These are phyloP conservation scores for Pinna nobilis DNA, from an alignment of 1,140 invertebrate genomes.

Conservation along the genomic window DNA sequence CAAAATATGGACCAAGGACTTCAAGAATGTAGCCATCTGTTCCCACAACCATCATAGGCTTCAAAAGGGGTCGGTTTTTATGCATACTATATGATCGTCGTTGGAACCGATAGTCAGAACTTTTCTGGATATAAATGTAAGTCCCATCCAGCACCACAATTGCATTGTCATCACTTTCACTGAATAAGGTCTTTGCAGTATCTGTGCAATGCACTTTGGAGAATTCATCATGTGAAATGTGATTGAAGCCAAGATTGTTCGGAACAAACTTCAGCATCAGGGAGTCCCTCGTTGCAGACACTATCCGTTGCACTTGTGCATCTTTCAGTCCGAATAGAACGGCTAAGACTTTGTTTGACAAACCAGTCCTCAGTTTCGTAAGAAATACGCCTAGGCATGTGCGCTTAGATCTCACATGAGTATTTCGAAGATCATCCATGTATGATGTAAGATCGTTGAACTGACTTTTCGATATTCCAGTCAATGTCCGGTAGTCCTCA, in stretches of 20 bases:
- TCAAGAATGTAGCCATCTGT: constrained; percentile 18
- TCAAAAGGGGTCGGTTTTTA: constrained; percentile 22
- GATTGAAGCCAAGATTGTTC: no score
- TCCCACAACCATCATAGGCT: constrained; percentile 19
- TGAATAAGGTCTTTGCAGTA: no score
- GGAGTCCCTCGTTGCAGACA: no score
- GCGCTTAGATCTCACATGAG: background rate
- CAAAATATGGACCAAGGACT: constrained; percentile 15
- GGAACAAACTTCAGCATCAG: no score
- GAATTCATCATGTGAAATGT: background rate
- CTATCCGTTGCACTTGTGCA: no score
- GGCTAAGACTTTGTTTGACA: constrained; percentile 8
- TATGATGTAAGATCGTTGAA: constrained; percentile 1
- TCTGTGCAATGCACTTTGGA: no score
- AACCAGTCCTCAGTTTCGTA: constrained; percentile 5
- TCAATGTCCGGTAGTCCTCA: constrained; percentile 2
- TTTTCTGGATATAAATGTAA: constrained; percentile 24
- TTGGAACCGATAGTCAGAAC: background rate
- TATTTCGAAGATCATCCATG: background rate
- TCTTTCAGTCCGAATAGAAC: constrained; percentile 11
- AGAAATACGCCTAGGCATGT: constrained; percentile 26
- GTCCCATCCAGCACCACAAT: constrained; percentile 8
- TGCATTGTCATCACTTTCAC: background rate
- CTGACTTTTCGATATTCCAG: constrained; percentile 19
- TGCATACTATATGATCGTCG: background rate